Evolutionary conservation across 2,113 vertebrate genomes (phyloP).

Genomic region (Corynorhinus townsendii): DNA sequence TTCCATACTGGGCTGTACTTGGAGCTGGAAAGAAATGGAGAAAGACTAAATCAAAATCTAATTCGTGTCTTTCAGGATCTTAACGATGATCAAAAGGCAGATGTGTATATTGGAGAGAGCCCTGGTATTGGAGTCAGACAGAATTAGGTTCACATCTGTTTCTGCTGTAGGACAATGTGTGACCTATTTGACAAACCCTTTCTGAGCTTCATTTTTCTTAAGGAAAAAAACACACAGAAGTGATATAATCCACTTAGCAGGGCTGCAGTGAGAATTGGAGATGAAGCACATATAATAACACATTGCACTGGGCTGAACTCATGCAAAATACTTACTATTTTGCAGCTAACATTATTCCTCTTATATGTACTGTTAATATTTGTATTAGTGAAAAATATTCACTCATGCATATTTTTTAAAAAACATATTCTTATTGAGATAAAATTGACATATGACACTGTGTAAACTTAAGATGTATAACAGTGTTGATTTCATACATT

Average conservation of each 20-base stretch:
- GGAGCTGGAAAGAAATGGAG: constrained; percentile 88
- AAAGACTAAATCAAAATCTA: constrained; percentile 59
- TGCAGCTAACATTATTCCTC: background rate
- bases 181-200: background rate
- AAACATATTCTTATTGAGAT: background rate
- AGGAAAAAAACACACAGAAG: background rate
- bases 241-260: background rate
- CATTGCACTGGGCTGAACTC: background rate
- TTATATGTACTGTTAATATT: background rate
- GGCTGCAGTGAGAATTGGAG: background rate
- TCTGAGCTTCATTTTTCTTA: constrained; percentile 13
- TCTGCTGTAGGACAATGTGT: background rate
- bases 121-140: background rate
- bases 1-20: constrained; percentile 95
- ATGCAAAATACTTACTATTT: background rate
- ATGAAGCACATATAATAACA: too few species aligned
- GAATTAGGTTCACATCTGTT: background rate
- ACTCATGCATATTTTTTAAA: background rate
- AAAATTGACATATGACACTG: background rate
- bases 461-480: background rate
- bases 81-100: constrained; percentile 23
- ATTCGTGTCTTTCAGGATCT: constrained; percentile 30
- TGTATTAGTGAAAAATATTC: background rate
- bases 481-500: background rate
- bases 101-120: background rate